Evolutionary conservation across 2,888 invertebrate genomes (phyloP).

Genomic region (Parascotia fuliginaria): DNA sequence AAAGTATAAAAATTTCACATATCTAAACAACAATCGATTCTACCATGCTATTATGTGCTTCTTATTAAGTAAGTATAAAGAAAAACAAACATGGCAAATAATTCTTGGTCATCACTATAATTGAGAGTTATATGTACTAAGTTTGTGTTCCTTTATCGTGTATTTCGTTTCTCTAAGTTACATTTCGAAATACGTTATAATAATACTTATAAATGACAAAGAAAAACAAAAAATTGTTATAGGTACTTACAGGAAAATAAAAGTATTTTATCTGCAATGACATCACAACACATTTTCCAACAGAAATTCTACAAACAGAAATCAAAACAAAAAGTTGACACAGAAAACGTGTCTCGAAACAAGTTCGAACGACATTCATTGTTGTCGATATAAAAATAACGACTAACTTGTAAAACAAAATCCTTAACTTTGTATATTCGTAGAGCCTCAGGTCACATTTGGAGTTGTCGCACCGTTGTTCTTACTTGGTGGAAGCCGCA

Average conservation of each 20-base stretch:
- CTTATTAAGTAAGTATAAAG: too few relatives aligned
- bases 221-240: background rate
- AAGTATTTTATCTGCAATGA: background rate
- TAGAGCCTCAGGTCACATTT: conserved; percentile 43
- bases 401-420: conserved; percentile 38
- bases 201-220: too few relatives aligned
- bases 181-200: too few relatives aligned
- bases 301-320: conserved; percentile 10
- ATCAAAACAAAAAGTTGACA: conserved; percentile 19
- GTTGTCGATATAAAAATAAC: conserved; percentile 43
- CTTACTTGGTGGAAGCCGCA: conserved; percentile 68
- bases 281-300: conserved; percentile 5
- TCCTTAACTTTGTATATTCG: conserved; percentile 39
- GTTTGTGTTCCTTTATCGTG: too few relatives aligned
- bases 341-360: conserved; percentile 23
- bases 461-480: conserved; percentile 50
- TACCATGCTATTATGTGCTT: too few relatives aligned
- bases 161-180: too few relatives aligned
- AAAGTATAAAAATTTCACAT: too few relatives aligned
- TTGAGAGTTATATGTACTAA: too few relatives aligned
- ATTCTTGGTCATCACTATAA: too few relatives aligned
- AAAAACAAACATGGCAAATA: too few relatives aligned
- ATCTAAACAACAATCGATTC: too few relatives aligned
- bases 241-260: background rate
- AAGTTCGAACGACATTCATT: conserved; percentile 38